phyloP scores from a whole-genome alignment of 2,113 vertebrate species.

The Himantopus leucocephalus region DNA sequence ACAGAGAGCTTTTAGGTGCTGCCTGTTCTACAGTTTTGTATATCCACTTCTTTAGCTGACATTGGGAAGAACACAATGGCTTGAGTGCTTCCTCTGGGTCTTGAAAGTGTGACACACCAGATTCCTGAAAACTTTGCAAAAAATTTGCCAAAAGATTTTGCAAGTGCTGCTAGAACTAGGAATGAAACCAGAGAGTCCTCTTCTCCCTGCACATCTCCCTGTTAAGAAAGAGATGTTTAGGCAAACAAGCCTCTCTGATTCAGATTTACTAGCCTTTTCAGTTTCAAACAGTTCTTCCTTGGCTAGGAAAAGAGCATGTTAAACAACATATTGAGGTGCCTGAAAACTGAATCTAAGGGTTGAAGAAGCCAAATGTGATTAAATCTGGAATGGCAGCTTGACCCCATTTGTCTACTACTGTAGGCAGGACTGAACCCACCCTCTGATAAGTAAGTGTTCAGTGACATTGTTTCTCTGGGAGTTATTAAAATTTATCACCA shows the following conservation, averaged over 20 bases:
- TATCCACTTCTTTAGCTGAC: background rate
- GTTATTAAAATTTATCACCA: conserved; percentile 17
- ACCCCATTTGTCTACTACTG: background rate
- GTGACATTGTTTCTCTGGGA: background rate
- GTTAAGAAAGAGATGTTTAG: background rate
- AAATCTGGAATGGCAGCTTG: conserved; percentile 24
- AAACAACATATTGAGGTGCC: background rate
- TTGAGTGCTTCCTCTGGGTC: background rate
- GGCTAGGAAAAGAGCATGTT: background rate
- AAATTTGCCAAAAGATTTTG: background rate
- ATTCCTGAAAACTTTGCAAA: background rate
- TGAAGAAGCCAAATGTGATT: background rate
- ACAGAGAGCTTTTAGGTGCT: background rate
- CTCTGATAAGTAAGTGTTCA: background rate
- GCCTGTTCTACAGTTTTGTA: background rate
- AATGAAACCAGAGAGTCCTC: background rate
- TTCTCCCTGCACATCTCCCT: background rate
- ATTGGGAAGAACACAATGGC: background rate
- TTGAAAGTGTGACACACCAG: background rate
- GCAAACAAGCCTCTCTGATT: background rate
- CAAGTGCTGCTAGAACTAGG: background rate
- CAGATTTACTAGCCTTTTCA: background rate
- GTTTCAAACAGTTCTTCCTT: background rate
- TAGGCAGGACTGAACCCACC: background rate
- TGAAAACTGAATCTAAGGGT: background rate